These are phyloP conservation scores for Diarsia dahlii DNA, from an alignment of 2,888 invertebrate species.

Conservation along the genomic window DNA sequence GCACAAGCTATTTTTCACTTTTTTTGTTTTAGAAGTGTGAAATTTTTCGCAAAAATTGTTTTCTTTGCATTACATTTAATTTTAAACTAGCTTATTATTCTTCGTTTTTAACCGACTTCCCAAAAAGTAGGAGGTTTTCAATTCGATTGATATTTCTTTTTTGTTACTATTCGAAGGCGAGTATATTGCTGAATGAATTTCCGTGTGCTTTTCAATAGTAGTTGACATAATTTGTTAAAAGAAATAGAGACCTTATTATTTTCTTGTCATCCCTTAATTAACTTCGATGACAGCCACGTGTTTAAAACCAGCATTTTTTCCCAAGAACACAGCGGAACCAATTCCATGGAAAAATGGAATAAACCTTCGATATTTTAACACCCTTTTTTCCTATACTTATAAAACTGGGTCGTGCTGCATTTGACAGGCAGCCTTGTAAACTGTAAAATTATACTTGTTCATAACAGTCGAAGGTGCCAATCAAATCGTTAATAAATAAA, in stretches of 20 bases:
- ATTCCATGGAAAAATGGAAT: not conserved
- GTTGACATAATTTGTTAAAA: not conserved
- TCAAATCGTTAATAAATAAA: conserved; percentile 61
- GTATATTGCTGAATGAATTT: not conserved
- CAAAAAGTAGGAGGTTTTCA: too few relatives aligned
- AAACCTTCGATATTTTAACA: not conserved
- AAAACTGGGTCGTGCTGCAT: conserved; percentile 15
- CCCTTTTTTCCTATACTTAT: not conserved
- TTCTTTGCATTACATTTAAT: too few relatives aligned
- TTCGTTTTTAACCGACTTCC: too few relatives aligned
- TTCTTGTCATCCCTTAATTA: not conserved
- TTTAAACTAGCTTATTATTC: too few relatives aligned
- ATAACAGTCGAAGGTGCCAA: conserved; percentile 32
- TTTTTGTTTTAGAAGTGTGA: too few relatives aligned
- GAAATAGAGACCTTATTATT: not conserved
- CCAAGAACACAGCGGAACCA: not conserved
- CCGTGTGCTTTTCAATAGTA: not conserved
- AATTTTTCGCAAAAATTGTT: too few relatives aligned
- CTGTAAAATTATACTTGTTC: not conserved
- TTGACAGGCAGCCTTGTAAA: conserved; percentile 47
- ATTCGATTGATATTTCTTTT: too few relatives aligned
- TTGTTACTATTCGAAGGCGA: not conserved
- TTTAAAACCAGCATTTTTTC: not conserved
- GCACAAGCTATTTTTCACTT: too few relatives aligned
- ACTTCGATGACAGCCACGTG: not conserved